Base-by-base conservation (phyloP, 2,113 vertebrate species). In the Atrichornis clamosus region DNA sequence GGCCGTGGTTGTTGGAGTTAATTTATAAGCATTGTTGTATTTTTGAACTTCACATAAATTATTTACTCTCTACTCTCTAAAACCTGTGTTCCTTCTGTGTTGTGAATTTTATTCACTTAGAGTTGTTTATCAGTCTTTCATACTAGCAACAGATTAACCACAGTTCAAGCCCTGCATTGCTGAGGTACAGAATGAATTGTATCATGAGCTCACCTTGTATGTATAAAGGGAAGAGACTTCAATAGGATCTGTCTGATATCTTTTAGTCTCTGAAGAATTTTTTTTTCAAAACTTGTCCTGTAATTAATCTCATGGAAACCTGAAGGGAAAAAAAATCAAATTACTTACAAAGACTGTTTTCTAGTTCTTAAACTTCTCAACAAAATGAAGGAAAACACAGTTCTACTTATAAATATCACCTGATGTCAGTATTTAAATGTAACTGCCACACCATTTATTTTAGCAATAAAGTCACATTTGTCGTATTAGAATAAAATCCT, bases 1-100 rank as follows among this genome's bases (percentile, higher is more conserved):
- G n/a, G 60, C 83, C 44, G 17, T 60, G n/a, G 37, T 49, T 46
- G 39, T 35, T 84, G 49, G 35, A 89, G 95, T 96, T 97, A 93
- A 95, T 95, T 90, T 92, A 73, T 94, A 96, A 95, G 68, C 81
- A 41, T 33, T 35, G 55, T 41, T 92, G 55, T 84, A 53, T 95
- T 95, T 91, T 93, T 96, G 60, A 91, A 77, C 87, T 93, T 76
- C 49, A 46, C 37, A 65, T 91, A 27, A 96, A 94, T 95, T 76
- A 94, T 95, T 97, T 92, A 94, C 91, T 87, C 32, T 67, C 52
- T n/a, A 11, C 22, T 53, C 17, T 70, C 30, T 62, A 84, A 74
- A 89, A 50, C 33, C 39, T 53, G 11, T 30, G 26, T 56, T 88
- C 74, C 55, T 90, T 84, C 69, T 49, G 46, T 47, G 27, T 56